Percentiles rank a stretch among this genome's conserved stretches.
These are phyloP conservation scores for Oreortyx pictus DNA, from an alignment of 2,797 vertebrate genomes.

Conservation along the genomic window DNA sequence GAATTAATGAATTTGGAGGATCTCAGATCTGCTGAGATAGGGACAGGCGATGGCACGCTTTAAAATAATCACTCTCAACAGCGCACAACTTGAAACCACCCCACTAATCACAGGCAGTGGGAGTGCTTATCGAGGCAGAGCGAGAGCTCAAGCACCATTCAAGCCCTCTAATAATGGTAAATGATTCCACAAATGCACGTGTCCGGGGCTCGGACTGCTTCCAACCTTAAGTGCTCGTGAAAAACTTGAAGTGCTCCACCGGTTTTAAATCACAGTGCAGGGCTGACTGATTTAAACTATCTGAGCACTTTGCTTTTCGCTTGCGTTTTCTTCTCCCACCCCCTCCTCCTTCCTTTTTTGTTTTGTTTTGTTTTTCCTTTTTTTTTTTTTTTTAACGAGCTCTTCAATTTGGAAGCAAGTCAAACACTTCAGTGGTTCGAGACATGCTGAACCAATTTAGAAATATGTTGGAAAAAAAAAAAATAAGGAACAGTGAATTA, in stretches of 20 bases:
- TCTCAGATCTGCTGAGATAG: slow-evolving; percentile 56
- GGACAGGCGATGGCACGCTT: slow-evolving; percentile 46
- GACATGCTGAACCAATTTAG: slow-evolving; percentile 73
- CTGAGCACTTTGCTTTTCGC: slow-evolving; percentile 23
- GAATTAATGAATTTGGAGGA: slow-evolving; percentile 67
- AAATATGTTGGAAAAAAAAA: slow-evolving; percentile 5
- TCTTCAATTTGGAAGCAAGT: slow-evolving; percentile 60
- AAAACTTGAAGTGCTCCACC: slow-evolving; percentile 62
- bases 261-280: slow-evolving; percentile 69
- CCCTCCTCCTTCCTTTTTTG: background rate
- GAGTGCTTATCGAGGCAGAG: slow-evolving; percentile 45
- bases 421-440: slow-evolving; percentile 25
- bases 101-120: slow-evolving; percentile 8
- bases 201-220: slow-evolving; percentile 40
- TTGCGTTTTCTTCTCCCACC: background rate
- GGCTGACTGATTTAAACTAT: slow-evolving; percentile 59
- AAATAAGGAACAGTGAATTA: slow-evolving; percentile 58
- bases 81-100: slow-evolving; percentile 33
- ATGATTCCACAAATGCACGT: slow-evolving; percentile 60
- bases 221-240: slow-evolving; percentile 66
- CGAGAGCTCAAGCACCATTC: slow-evolving; percentile 54
- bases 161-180: slow-evolving; percentile 65
- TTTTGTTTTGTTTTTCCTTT: background rate
- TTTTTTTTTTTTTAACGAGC: background rate
- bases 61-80: slow-evolving; percentile 55